Conservation (phyloP, 2,113 vertebrate genomes). For the Pseudorhombus dupliciocellatus region DNA sequence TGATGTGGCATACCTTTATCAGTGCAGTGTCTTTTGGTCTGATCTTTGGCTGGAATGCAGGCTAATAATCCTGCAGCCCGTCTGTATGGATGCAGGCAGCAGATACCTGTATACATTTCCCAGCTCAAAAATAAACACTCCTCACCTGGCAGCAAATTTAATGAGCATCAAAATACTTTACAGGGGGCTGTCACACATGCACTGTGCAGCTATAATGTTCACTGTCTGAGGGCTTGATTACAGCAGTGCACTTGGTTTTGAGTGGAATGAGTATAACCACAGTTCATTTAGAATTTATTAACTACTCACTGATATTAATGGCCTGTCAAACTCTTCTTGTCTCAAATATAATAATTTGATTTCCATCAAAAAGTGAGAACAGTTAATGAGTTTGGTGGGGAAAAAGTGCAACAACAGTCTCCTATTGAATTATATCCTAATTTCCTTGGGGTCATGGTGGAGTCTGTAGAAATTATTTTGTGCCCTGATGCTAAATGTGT, state of each 20-base stretch:
- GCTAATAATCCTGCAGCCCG: no score
- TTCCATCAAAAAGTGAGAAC: background rate
- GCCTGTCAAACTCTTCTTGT: background rate
- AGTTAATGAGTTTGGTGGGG: background rate
- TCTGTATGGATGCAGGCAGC: background rate
- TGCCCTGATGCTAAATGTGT: no score
- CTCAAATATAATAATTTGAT: background rate
- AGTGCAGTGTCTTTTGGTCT: no score
- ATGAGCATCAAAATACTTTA: conserved; percentile 53
- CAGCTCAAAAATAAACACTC: conserved; percentile 41
- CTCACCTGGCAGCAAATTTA: conserved; percentile 41
- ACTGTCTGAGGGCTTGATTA: conserved; percentile 55
- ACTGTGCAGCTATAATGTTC: conserved; percentile 33
- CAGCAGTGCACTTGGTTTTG: background rate
- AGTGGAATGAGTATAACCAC: conserved; percentile 24
- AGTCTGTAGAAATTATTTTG: background rate
- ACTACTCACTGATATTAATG: background rate
- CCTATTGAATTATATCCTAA: background rate
- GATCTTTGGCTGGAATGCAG: no score
- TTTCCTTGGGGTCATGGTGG: background rate
- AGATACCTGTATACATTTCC: conserved; percentile 28
- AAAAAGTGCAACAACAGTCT: background rate
- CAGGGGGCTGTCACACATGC: conserved; percentile 20
- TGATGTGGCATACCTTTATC: background rate
- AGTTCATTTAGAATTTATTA: conserved; percentile 33